Evolutionary conservation across 2,797 vertebrate species (phyloP).

Genomic region (Chaunax sp.): DNA sequence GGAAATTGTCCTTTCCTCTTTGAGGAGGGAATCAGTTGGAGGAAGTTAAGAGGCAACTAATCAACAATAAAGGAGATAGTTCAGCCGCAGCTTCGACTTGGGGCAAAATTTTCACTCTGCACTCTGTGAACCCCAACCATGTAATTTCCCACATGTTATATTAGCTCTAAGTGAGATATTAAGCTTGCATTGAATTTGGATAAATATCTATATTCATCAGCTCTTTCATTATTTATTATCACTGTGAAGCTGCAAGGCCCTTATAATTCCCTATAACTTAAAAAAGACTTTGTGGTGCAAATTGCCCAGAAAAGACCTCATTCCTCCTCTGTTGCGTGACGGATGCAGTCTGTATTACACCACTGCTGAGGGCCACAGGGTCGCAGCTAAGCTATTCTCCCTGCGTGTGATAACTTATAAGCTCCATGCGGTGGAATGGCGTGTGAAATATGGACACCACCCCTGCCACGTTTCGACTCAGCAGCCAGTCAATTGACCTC

Average conservation of each 20-base stretch:
- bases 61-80: conserved; percentile 63
- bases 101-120: conserved; percentile 26
- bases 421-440: conserved; percentile 55
- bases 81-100: conserved; percentile 39
- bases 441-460: conserved; percentile 75
- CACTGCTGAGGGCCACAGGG: conserved; percentile 40
- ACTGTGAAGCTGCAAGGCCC: conserved; percentile 12
- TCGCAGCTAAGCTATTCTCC: conserved; percentile 52
- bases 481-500: conserved; percentile 78
- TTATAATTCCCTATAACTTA: conserved; percentile 29
- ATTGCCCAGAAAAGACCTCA: conserved; percentile 39
- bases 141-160: conserved; percentile 45
- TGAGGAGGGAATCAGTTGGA: conserved; percentile 46
- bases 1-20: conserved; percentile 79
- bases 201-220: conserved; percentile 49
- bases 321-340: conserved; percentile 37
- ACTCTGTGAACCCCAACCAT: conserved; percentile 41
- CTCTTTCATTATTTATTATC: conserved; percentile 45
- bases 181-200: conserved; percentile 36
- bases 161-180: conserved; percentile 48
- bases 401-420: conserved; percentile 55
- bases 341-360: conserved; percentile 45
- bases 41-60: conserved; percentile 61
- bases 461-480: conserved; percentile 62
- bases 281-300: conserved; percentile 30